Conservation (phyloP, 2,113 vertebrate genomes). For the Nibea albiflora region DNA sequence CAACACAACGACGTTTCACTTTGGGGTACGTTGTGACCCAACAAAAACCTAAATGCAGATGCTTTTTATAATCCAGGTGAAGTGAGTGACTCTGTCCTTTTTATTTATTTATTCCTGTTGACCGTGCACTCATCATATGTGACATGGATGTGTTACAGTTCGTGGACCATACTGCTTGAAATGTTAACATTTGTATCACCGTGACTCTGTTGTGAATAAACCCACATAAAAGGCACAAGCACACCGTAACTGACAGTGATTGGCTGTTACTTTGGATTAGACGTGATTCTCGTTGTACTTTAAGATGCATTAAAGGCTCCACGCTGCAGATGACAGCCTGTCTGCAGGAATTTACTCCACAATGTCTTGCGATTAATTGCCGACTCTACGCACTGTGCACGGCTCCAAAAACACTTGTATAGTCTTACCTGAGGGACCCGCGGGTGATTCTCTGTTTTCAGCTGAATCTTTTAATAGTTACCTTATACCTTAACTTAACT, state of each 20-base stretch:
- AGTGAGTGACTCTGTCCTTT: not conserved
- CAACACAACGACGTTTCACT: not conserved
- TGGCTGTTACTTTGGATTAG: conserved; percentile 6
- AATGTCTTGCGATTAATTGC: conserved; percentile 1
- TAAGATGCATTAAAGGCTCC: not conserved
- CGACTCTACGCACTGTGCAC: too few relatives aligned
- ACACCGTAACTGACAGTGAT: not conserved
- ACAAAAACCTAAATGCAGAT: too few relatives aligned
- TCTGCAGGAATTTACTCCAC: conserved; percentile 1
- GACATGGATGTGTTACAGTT: not conserved
- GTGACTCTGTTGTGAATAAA: not conserved
- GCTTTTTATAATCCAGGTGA: not conserved
- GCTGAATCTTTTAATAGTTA: conserved; percentile 9
- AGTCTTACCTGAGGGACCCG: not conserved
- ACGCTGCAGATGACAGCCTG: not conserved
- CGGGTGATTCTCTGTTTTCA: not conserved
- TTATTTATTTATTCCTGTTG: not conserved
- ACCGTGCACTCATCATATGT: too few relatives aligned
- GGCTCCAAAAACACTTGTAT: not conserved
- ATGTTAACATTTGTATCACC: not conserved
- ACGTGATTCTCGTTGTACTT: not conserved
- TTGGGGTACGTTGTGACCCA: not conserved
- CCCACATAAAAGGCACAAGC: not conserved
- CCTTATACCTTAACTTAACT: conserved; percentile 10
- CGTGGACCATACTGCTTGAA: not conserved